Evolutionary conservation across 2,888 invertebrate species (phyloP).

Genomic region (Platycheirus rosarum): DNA sequence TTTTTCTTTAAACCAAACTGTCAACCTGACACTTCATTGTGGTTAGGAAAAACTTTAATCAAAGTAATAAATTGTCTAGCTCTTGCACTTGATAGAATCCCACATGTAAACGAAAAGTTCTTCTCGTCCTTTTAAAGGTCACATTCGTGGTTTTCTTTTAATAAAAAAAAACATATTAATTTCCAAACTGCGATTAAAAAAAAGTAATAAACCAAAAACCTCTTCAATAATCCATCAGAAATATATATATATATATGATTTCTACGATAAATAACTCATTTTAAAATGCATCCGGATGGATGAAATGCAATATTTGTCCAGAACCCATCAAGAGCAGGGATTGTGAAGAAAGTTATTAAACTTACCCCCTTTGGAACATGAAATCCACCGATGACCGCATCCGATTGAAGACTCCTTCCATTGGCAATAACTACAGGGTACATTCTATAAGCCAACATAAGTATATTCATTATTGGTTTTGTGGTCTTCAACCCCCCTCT

Average conservation of each 20-base stretch:
- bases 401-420: slow-evolving; percentile 89
- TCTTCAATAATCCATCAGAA: slow-evolving; percentile 9
- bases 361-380: slow-evolving; percentile 91
- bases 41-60: slow-evolving; percentile 7
- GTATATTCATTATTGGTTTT: not conserved
- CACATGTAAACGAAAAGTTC: not conserved
- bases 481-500: not conserved
- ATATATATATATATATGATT: slow-evolving; percentile 25
- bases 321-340: no score
- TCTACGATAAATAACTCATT: slow-evolving; percentile 13
- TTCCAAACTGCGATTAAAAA: slow-evolving; percentile 12
- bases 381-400: slow-evolving; percentile 90
- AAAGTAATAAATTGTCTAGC: not conserved
- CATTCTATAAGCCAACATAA: slow-evolving; percentile 84
- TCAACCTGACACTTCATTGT: not conserved
- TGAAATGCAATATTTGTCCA: slow-evolving; percentile 16
- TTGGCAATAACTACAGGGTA: slow-evolving; percentile 92
- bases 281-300: slow-evolving; percentile 15
- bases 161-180: slow-evolving; percentile 11
- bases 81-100: not conserved
- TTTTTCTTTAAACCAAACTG: not conserved
- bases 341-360: no score
- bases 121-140: slow-evolving; percentile 7
- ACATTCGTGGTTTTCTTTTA: slow-evolving; percentile 2
- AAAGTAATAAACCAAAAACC: slow-evolving; percentile 1